Evolutionary conservation across 2,797 vertebrate species (phyloP), one percentile per base, ranked within the genome.

Genomic region (Manis javanica): DNA sequence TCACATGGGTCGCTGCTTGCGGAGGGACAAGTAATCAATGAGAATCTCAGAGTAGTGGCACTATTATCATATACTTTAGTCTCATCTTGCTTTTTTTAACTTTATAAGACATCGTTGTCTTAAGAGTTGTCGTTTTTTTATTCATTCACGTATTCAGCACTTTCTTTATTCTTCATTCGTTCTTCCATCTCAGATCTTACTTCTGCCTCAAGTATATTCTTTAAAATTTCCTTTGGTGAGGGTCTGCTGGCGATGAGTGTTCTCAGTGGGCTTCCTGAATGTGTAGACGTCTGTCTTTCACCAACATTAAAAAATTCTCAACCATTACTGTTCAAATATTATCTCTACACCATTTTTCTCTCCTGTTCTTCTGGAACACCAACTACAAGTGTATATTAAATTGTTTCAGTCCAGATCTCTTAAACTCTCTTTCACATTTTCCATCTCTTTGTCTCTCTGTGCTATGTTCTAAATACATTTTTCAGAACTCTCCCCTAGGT

Each of bases 261-360:
- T 29, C 51, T 66, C 53, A 42, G 77, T 34, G 18, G 75, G n/a
- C 18, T 92, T 87, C 66, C 61, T 82, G 23, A 85, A 64, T 82
- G 26, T 85, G 24, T 84, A 42, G 72, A 69, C 23, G 78, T 29
- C 3, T 84, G 21, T 90, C 57, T 95, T 88, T 82, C 37, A 37
- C 29, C 49, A 72, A 71, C 61, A 90, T 16, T 92, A 46, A 94
- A 84, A 79, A 55, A 72, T 86, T 64, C 21, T 77, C 51, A 64
- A 29, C 34, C 15, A n/a, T 37, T 87, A 46, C n/a, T 81, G 7
- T 77, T 71, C 53, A 49, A 39, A 83, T 87, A 66, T 51, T 92
- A 4, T 75, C 78, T 91, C 72, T 84, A 34, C 42, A 68, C 59
- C 79, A 85, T 90, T 82, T 90, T 94, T 94, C 61, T 87, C 53